These are phyloP conservation scores for Entelurus aequoreus DNA, from an alignment of 2,113 vertebrate genomes.

Conservation along the genomic window DNA sequence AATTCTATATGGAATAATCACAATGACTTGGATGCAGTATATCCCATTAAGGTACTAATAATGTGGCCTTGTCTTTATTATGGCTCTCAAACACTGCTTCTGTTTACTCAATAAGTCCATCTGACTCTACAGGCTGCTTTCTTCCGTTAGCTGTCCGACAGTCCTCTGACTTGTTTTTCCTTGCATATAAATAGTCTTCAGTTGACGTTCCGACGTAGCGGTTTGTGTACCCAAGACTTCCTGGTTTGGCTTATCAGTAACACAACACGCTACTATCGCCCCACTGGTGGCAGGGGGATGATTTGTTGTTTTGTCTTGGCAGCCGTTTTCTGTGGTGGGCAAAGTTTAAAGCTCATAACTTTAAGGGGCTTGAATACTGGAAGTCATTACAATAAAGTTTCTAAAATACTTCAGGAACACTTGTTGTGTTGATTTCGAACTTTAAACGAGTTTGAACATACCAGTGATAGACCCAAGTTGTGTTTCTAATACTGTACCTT, in stretches of 20 bases:
- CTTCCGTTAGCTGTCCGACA: constrained; percentile 38
- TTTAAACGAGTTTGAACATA: no score
- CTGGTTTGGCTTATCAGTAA: constrained; percentile 69
- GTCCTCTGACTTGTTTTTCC: constrained; percentile 26
- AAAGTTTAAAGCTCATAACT: constrained; percentile 10
- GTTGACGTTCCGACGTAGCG: constrained; percentile 49
- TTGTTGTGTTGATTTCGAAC: background rate
- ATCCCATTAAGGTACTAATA: no score
- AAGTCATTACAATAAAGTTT: background rate
- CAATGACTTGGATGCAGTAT: no score
- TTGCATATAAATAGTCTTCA: constrained; percentile 57
- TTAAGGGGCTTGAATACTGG: background rate
- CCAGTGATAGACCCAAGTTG: no score
- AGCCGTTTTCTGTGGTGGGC: constrained; percentile 1
- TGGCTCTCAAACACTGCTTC: background rate
- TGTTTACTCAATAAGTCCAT: constrained; percentile 12
- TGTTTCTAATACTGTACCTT: no score
- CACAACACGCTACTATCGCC: constrained; percentile 54
- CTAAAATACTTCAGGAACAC: background rate
- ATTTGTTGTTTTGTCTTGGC: constrained; percentile 56
- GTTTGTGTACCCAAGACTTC: constrained; percentile 52
- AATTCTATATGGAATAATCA: no score
- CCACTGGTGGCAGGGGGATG: constrained; percentile 42
- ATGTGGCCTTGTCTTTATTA: background rate
- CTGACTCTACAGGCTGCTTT: background rate